Conservation (phyloP, 2,888 invertebrate genomes). For the Catocala sponsa region DNA sequence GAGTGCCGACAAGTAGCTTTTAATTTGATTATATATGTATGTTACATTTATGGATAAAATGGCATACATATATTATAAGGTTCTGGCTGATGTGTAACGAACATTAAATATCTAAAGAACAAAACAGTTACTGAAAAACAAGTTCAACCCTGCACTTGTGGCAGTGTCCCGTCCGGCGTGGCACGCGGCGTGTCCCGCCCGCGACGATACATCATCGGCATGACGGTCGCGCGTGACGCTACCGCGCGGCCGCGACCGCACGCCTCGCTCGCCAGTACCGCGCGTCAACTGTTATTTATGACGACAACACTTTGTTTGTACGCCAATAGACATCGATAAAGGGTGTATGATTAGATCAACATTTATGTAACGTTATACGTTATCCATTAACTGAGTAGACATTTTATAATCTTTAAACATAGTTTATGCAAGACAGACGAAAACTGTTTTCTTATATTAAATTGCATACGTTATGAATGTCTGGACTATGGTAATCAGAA, state of each 20-base stretch:
- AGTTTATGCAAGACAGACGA: too few species aligned
- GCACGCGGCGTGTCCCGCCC: slow-evolving; percentile 22
- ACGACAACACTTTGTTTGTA: slow-evolving; percentile 6
- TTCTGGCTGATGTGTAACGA: too few species aligned
- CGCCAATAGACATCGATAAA: slow-evolving; percentile 7
- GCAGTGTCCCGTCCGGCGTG: slow-evolving; percentile 17
- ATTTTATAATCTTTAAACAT: neutral
- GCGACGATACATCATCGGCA: slow-evolving; percentile 47
- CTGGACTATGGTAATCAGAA: too few species aligned
- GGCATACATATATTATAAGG: too few species aligned
- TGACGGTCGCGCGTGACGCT: slow-evolving; percentile 36
- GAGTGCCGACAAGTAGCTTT: too few species aligned
- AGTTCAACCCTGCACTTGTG: neutral
- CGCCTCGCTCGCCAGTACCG: neutral
- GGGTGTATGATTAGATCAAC: slow-evolving; percentile 2
- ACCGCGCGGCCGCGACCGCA: slow-evolving; percentile 19
- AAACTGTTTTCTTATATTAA: too few species aligned
- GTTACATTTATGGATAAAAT: too few species aligned
- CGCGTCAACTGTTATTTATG: slow-evolving; percentile 15
- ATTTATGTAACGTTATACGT: neutral
- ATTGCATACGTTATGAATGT: too few species aligned
- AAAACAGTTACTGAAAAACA: neutral
- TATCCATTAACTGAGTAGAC: neutral
- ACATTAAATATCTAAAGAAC: neutral
- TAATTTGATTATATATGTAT: too few species aligned